Conservation (phyloP, 2,113 vertebrate species). For the Phycodurus eques region DNA sequence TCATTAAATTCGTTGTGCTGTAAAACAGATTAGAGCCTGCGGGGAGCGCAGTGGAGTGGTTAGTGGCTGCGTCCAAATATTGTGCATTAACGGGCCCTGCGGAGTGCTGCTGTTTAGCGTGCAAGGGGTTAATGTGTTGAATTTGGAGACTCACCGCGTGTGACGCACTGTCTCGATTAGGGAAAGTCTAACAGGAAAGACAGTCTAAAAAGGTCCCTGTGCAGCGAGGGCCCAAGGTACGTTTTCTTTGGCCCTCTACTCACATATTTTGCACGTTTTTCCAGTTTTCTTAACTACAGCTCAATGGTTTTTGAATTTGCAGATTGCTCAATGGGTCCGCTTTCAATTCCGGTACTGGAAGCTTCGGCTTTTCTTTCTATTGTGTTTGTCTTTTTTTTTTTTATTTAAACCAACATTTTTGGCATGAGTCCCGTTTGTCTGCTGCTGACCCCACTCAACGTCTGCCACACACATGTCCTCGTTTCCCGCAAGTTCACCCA, state of each 20-base stretch:
- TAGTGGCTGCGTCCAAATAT: constrained; percentile 58
- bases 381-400: constrained; percentile 33
- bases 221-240: constrained; percentile 66
- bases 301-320: constrained; percentile 69
- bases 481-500: constrained; percentile 36
- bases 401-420: constrained; percentile 28
- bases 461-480: constrained; percentile 25
- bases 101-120: constrained; percentile 41
- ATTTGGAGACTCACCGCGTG: constrained; percentile 60
- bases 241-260: constrained; percentile 75
- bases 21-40: constrained; percentile 65
- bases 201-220: constrained; percentile 75
- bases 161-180: constrained; percentile 77
- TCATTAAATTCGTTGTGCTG: constrained; percentile 61
- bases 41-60: constrained; percentile 41
- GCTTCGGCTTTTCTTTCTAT: constrained; percentile 50
- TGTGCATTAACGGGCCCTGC: constrained; percentile 27
- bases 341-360: constrained; percentile 60
- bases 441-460: constrained; percentile 25
- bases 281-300: constrained; percentile 70
- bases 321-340: constrained; percentile 60
- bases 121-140: constrained; percentile 68
- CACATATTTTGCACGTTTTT: constrained; percentile 77
- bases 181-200: constrained; percentile 75
- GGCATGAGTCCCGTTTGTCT: constrained; percentile 29